Evolutionary conservation across 2,888 invertebrate genomes (phyloP).

Genomic region (Strigamia crassipes): DNA sequence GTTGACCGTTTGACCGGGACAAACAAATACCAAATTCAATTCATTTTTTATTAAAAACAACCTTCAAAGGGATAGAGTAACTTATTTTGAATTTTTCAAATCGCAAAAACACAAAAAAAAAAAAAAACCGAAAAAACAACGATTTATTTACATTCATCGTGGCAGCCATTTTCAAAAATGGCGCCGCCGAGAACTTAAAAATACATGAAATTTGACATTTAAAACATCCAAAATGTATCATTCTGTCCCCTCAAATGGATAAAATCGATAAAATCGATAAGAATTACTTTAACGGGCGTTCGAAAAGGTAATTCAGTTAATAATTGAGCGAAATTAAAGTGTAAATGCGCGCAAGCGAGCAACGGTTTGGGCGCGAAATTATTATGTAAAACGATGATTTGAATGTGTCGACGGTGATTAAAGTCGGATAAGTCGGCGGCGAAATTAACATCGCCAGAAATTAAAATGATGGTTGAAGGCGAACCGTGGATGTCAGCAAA

Average conservation of each 20-base stretch:
- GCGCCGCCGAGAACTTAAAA: no score
- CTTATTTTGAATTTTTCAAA: neutral
- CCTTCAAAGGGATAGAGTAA: neutral
- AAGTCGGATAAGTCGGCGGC: conserved; percentile 83
- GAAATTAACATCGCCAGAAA: conserved; percentile 87
- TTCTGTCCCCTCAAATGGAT: neutral
- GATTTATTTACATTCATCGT: neutral
- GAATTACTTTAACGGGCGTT: conserved; percentile 50
- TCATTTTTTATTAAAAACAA: neutral
- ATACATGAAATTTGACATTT: neutral
- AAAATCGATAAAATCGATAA: neutral
- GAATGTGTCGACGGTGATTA: conserved; percentile 70
- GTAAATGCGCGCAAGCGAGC: conserved; percentile 77
- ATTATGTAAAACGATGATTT: conserved; percentile 81
- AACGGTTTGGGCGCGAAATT: conserved; percentile 76
- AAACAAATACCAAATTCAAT: neutral
- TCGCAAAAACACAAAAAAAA: neutral
- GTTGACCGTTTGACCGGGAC: conserved; percentile 47
- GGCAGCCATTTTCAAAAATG: no score
- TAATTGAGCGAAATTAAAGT: conserved; percentile 68
- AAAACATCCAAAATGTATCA: neutral
- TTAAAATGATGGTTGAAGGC: conserved; percentile 72
- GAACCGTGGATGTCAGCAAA: conserved; percentile 78
- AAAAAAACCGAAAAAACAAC: neutral
- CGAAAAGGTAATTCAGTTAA: conserved; percentile 55